phyloP scores from a whole-genome alignment of 2,888 invertebrate species.

The Perizoma flavofasciatum region DNA sequence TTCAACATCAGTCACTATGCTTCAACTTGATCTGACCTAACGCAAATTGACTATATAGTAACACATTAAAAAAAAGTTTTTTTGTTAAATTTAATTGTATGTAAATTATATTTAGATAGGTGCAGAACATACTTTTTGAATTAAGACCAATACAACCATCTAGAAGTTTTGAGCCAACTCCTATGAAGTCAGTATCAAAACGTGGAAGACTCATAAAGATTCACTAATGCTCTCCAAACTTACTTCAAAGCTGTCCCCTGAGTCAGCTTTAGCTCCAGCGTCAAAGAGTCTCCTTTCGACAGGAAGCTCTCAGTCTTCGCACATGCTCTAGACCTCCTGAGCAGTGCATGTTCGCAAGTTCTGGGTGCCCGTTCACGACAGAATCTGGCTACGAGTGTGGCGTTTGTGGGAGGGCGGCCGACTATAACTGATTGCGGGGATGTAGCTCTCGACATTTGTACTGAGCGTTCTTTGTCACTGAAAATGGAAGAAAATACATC shows the following conservation, averaged over 20 bases:
- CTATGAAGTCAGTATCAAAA: too few relatives aligned
- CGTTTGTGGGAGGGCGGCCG: slow-evolving; percentile 87
- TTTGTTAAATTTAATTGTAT: too few relatives aligned
- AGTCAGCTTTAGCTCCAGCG: slow-evolving; percentile 90
- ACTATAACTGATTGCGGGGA: slow-evolving; percentile 77
- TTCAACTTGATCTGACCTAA: too few relatives aligned
- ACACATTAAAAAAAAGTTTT: too few relatives aligned
- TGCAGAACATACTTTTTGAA: too few relatives aligned
- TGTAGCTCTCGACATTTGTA: slow-evolving; percentile 78
- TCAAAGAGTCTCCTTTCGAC: slow-evolving; percentile 91
- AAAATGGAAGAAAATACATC: slow-evolving; percentile 22
- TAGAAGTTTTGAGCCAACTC: too few relatives aligned
- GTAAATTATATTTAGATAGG: too few relatives aligned
- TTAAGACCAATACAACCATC: too few relatives aligned
- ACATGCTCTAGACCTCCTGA: slow-evolving; percentile 88
- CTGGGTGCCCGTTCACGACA: slow-evolving; percentile 92
- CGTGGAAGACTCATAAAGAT: too few relatives aligned
- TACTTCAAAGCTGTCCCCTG: slow-evolving; percentile 94
- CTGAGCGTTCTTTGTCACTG: slow-evolving; percentile 78
- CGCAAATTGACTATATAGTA: too few relatives aligned
- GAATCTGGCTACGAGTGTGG: slow-evolving; percentile 91
- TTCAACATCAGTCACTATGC: too few relatives aligned
- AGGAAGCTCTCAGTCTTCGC: slow-evolving; percentile 92
- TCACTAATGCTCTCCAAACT: slow-evolving; percentile 43
- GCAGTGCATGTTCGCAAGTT: slow-evolving; percentile 92